These are phyloP conservation scores for Chauna torquata DNA, from an alignment of 2,113 vertebrate species.

Conservation along the genomic window DNA sequence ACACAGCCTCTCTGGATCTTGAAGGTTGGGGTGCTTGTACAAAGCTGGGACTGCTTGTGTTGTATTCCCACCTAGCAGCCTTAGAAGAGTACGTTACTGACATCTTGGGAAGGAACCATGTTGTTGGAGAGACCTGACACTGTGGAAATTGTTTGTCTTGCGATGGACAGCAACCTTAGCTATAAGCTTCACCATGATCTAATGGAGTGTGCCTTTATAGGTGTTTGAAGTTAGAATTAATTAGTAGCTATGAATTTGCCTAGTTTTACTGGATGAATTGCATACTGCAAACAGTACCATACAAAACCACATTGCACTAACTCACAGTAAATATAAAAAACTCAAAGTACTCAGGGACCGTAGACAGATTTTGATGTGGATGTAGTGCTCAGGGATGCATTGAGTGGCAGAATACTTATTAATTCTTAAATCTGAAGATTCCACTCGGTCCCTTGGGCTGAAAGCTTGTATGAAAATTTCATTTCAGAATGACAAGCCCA, in stretches of 20 bases:
- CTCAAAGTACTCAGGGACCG: background rate
- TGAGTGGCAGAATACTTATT: constrained; percentile 17
- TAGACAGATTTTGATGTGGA: background rate
- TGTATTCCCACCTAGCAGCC: background rate
- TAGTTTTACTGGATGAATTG: constrained; percentile 17
- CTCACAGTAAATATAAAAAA: background rate
- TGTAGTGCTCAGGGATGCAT: background rate
- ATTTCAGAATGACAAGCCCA: constrained; percentile 35
- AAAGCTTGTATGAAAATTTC: constrained; percentile 32
- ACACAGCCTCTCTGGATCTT: accelerated
- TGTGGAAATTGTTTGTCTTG: background rate
- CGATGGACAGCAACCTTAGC: background rate
- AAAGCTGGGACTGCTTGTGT: background rate
- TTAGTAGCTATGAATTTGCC: background rate
- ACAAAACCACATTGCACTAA: background rate
- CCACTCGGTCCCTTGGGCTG: background rate
- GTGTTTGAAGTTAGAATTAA: constrained; percentile 21
- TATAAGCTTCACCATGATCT: background rate
- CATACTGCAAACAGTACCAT: background rate
- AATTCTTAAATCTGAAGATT: constrained; percentile 47
- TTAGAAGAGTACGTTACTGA: background rate
- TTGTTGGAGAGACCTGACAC: background rate
- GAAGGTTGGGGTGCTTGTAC: background rate
- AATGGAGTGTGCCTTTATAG: background rate
- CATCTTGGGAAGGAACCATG: background rate